These are phyloP conservation scores for Papilio elwesi DNA, from an alignment of 2,888 invertebrate species.

Conservation along the genomic window DNA sequence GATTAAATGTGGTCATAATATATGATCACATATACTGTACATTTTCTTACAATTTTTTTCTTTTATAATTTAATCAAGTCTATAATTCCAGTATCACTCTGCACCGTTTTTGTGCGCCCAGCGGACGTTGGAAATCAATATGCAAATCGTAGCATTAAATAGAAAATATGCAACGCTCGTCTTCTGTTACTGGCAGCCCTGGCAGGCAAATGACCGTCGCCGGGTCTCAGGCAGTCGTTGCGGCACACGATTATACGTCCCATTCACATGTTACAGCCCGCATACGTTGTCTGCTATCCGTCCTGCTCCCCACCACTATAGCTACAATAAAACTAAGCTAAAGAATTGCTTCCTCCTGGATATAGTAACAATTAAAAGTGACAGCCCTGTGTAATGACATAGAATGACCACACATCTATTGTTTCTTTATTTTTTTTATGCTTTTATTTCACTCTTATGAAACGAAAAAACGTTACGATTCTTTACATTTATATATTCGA, in stretches of 20 bases:
- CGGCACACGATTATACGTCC: conserved; percentile 45
- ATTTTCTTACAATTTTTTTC: background rate
- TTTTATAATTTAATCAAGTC: background rate
- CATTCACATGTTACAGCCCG: conserved; percentile 44
- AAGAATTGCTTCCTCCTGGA: conserved; percentile 17
- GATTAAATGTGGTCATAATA: no score
- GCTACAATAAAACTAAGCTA: conserved; percentile 20
- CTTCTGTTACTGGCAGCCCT: conserved; percentile 26
- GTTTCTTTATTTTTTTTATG: background rate
- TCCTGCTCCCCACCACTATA: conserved; percentile 12
- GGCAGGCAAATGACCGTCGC: conserved; percentile 27
- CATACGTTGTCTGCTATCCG: conserved; percentile 34
- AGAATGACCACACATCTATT: background rate
- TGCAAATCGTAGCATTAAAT: conserved; percentile 17
- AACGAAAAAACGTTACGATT: no score
- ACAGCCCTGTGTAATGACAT: conserved; percentile 5
- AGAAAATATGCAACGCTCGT: conserved; percentile 19
- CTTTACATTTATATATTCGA: no score
- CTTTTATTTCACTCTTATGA: no score
- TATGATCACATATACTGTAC: no score
- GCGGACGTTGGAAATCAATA: conserved; percentile 20
- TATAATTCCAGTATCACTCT: background rate
- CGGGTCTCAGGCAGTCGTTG: conserved; percentile 42
- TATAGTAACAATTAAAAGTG: conserved; percentile 12
- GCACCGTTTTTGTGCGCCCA: conserved; percentile 1